phyloP scores from a whole-genome alignment of 1,140 invertebrate species.

The fruit fly (Drosophila melanogaster) region Release_6_plus_ISO1_MT NT_033777.3:24137001-24137500 shows the following conservation, averaged over 20 bases:
- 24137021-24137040: slow-evolving; percentile 98
- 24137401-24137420: slow-evolving; percentile 57
- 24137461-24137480: slow-evolving; percentile 58
- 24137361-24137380: slow-evolving; percentile 71
- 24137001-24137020: slow-evolving; percentile 97
- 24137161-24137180: slow-evolving; percentile 97
- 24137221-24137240: not conserved
- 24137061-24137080: slow-evolving; percentile 98
- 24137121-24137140: slow-evolving; percentile 98
- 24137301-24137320: slow-evolving; percentile 96
- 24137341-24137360: slow-evolving; percentile 79
- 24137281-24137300: slow-evolving; percentile 93
- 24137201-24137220: slow-evolving; percentile 88
- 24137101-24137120: slow-evolving; percentile 90
- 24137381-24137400: slow-evolving; percentile 54
- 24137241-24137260: slow-evolving; percentile 10
- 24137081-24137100: slow-evolving; percentile 92
- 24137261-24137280: slow-evolving; percentile 90
- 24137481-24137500: slow-evolving; percentile 40
- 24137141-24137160: slow-evolving; percentile 98
- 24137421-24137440: slow-evolving; percentile 39
- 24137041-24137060: slow-evolving; percentile 98
- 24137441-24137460: slow-evolving; percentile 44
- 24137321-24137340: slow-evolving; percentile 87
- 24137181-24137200: slow-evolving; percentile 97